A percentile compares a stretch with the other conserved stretches of the same genome.
Conservation (phyloP, 2,888 invertebrate species). For the Ethmia dodecea region DNA sequence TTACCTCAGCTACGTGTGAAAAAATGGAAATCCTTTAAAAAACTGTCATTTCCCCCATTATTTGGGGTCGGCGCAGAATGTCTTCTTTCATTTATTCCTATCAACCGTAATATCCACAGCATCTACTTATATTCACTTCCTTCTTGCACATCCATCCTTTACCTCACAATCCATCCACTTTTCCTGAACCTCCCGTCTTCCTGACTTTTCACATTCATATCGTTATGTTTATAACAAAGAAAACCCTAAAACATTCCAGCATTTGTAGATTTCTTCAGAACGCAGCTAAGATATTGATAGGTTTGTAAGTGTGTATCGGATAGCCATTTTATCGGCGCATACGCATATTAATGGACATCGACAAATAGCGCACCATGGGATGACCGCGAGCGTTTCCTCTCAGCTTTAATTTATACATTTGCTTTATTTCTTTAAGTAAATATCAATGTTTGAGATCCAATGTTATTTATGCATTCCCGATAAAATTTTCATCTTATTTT, state of each 20-base stretch:
- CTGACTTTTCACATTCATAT: background rate
- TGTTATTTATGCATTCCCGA: too few relatives aligned
- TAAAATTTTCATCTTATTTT: too few relatives aligned
- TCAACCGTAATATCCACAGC: too few relatives aligned
- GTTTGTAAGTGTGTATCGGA: background rate
- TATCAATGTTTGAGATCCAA: too few relatives aligned
- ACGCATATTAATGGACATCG: conserved; percentile 4
- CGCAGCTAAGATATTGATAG: background rate
- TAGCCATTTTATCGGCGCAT: conserved; percentile 1
- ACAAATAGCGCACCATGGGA: conserved; percentile 3
- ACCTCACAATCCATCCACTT: too few relatives aligned
- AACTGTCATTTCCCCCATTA: too few relatives aligned
- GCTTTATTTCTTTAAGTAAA: conserved; percentile 1
- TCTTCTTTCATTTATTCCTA: too few relatives aligned
- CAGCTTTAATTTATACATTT: conserved; percentile 2
- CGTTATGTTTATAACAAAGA: background rate
- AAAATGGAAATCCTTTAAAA: too few relatives aligned
- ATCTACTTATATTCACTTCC: too few relatives aligned
- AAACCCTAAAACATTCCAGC: background rate
- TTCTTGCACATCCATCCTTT: too few relatives aligned
- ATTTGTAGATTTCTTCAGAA: background rate
- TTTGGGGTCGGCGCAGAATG: too few relatives aligned
- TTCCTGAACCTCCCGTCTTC: background rate
- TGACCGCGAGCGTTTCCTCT: conserved; percentile 1
- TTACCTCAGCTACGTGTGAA: too few relatives aligned